phyloP scores from a whole-genome alignment of 2,888 invertebrate genomes.

The Arenicola marina region DNA sequence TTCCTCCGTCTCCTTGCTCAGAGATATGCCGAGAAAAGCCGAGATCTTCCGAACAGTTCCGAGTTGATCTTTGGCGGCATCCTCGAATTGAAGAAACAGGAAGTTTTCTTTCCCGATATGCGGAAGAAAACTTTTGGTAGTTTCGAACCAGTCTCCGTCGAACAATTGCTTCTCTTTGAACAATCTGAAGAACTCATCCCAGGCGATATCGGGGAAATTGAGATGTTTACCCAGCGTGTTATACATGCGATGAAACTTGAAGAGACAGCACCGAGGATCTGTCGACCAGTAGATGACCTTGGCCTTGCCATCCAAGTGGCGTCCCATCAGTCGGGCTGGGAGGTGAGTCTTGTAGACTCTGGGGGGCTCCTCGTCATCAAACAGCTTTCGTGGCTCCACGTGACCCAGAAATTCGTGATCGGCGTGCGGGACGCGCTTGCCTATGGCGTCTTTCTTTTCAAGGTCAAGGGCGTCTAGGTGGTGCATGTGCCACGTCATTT shows the following conservation, averaged over 20 bases:
- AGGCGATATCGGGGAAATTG: not conserved
- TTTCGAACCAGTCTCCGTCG: conserved; percentile 6
- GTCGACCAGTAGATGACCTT: not conserved
- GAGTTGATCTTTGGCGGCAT: not conserved
- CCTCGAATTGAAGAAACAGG: not conserved
- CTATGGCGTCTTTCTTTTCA: not conserved
- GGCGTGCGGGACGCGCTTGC: not conserved
- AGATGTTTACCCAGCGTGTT: conserved; percentile 4
- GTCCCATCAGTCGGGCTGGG: not conserved
- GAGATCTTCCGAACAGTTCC: not conserved
- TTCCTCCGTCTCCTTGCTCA: not conserved
- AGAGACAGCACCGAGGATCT: not conserved
- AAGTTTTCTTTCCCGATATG: not conserved
- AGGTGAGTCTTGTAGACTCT: not conserved
- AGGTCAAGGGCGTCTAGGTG: not conserved
- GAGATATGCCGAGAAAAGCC: not conserved
- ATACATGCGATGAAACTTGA: not conserved
- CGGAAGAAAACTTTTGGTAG: not conserved
- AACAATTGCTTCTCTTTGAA: conserved; percentile 1
- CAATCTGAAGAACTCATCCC: not conserved
- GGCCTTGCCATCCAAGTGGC: not conserved
- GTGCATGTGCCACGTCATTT: not conserved
- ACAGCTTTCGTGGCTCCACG: not conserved
- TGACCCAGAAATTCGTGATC: not conserved
- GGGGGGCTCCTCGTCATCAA: not conserved